A percentile compares a stretch with the other conserved stretches of the same genome.
These are phyloP conservation scores for Ifrita kowaldi DNA, from an alignment of 2,113 vertebrate genomes.

Conservation along the genomic window DNA sequence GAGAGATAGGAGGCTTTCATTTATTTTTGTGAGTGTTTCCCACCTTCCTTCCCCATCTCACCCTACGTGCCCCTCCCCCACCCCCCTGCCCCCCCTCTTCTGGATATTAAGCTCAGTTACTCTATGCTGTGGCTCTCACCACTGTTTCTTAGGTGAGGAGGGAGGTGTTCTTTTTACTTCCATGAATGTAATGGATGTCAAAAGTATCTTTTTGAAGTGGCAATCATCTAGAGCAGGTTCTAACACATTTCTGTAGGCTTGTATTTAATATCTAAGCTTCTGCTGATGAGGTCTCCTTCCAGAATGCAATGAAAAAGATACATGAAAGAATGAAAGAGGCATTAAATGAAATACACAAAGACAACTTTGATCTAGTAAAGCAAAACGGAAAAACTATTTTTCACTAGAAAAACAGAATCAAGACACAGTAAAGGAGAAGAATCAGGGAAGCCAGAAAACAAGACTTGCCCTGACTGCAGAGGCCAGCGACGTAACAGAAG, in stretches of 20 bases:
- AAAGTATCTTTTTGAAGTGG: not conserved
- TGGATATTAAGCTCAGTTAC: not conserved
- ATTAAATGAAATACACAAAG: not conserved
- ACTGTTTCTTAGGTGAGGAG: not conserved
- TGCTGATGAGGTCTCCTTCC: not conserved
- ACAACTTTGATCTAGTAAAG: not conserved
- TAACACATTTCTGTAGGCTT: not conserved
- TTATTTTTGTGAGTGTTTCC: not conserved
- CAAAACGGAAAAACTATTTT: not conserved
- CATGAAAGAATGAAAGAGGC: not conserved
- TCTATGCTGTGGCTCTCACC: not conserved
- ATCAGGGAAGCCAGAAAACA: not conserved
- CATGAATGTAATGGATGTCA: not conserved
- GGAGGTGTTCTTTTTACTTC: not conserved
- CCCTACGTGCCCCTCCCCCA: fast-evolving
- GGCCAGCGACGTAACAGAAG: fast-evolving
- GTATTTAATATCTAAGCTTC: not conserved
- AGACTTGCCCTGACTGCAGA: not conserved
- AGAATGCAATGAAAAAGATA: not conserved
- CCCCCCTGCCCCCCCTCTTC: fast-evolving
- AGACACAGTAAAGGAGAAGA: not conserved
- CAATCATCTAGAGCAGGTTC: not conserved
- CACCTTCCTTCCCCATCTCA: not conserved
- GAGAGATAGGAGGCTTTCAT: not conserved
- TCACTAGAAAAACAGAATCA: not conserved